Conservation (phyloP, 2,113 vertebrate genomes). For the Pristiophorus japonicus region DNA sequence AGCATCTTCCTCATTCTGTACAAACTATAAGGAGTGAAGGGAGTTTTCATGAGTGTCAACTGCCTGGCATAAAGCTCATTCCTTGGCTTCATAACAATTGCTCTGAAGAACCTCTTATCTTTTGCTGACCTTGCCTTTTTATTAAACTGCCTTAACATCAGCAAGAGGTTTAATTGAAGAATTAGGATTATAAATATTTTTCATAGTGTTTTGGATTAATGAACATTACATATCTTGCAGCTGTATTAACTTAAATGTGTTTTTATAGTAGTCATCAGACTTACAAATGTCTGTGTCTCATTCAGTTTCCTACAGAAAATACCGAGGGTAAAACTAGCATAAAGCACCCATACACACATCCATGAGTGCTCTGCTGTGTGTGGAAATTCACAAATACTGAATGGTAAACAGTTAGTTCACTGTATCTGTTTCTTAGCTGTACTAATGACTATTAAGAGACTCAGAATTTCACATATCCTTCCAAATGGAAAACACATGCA, state of each 20-base stretch:
- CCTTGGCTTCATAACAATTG: neutral
- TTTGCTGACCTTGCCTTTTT: neutral
- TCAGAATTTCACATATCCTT: neutral
- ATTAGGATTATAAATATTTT: neutral
- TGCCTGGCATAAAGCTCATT: no score
- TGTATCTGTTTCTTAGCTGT: neutral
- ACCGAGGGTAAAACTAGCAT: neutral
- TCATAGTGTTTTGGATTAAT: neutral
- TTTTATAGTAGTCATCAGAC: neutral
- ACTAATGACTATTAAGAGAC: neutral
- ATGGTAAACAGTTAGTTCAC: no score
- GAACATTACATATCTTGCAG: no score
- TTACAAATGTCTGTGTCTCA: neutral
- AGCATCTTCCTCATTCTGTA: neutral
- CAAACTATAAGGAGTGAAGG: neutral
- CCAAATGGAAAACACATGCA: neutral
- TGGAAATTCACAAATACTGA: neutral
- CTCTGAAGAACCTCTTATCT: neutral
- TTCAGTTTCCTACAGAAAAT: neutral
- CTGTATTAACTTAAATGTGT: neutral
- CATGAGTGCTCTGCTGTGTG: neutral
- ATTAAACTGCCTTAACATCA: neutral
- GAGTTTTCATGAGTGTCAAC: neutral
- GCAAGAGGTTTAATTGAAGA: no score
- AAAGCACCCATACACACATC: neutral